Conservation (phyloP, 2,888 invertebrate species). For the Calliopum simillimum region DNA sequence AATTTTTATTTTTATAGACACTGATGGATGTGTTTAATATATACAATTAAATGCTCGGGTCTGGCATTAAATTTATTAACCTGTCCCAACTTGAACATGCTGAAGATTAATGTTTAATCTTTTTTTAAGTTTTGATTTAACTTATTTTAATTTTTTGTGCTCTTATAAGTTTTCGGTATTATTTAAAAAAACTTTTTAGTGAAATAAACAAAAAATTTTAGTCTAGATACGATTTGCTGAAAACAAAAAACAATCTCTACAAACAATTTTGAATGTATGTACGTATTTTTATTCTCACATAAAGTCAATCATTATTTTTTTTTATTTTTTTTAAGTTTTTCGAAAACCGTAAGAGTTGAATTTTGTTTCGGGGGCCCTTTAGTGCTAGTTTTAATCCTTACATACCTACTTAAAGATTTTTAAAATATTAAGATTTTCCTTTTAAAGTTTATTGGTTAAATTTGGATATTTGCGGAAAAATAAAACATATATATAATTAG, state of each 20-base stretch:
- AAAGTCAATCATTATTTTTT: neutral
- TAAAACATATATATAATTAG: constrained; percentile 28
- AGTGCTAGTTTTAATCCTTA: constrained; percentile 43
- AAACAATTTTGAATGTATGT: neutral
- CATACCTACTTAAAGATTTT: constrained; percentile 62
- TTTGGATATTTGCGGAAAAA: constrained; percentile 42
- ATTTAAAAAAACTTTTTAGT: neutral
- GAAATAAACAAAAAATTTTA: neutral
- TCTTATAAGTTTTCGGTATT: neutral
- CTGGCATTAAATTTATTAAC: constrained; percentile 6
- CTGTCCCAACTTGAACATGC: constrained; percentile 1
- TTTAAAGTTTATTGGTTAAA: constrained; percentile 1
- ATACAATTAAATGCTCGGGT: constrained; percentile 21
- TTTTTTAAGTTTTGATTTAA: neutral
- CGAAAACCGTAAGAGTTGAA: constrained; percentile 11
- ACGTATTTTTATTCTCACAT: neutral
- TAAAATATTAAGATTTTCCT: constrained; percentile 21
- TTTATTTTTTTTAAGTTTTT: neutral
- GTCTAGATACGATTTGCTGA: neutral
- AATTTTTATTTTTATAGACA: constrained; percentile 23
- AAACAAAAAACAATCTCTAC: neutral
- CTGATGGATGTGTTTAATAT: constrained; percentile 19
- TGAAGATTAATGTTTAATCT: no score
- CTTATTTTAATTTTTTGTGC: neutral
- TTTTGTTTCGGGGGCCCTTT: constrained; percentile 16